Base-by-base conservation (phyloP, 2,113 vertebrate species). In the Gymnorhina tibicen region DNA sequence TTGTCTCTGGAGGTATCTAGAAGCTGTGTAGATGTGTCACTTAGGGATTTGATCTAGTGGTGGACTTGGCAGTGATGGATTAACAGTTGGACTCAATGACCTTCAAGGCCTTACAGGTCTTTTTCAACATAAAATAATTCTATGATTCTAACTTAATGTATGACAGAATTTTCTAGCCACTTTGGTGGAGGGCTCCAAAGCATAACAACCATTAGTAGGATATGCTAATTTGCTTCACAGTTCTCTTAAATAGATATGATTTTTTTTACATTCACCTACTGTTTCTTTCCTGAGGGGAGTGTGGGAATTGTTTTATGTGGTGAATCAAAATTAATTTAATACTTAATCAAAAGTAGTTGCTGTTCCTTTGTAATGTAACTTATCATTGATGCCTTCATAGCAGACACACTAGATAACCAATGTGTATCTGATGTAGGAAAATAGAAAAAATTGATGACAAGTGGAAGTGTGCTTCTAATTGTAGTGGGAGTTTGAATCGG, bases 391-490 rank as follows among this genome's bases (percentile, higher is more conserved):
- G 62, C 13, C n/a, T 86, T 95, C 44, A 56, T 47, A 85, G 82
- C 28, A 93, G 49, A 76, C 76, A 47, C 10, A 66, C 70, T 66
- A 81, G 53, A 83, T 89, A 93, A 81, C 30, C 11, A 62, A 75
- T 87, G 85, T 82, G 68, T 86, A 60, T 93, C 66, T 93, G 79
- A 94, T 72, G 67, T 37, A 92, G 78, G 68, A 41, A 70, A 89
- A 69, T 9, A 67, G 20, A 64, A 91, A 91, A 91, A 91, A 93
- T 4, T 37, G 64, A 96, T 90, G 93, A 95, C 73, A 95, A 92
- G 81, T 67, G 35, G 30, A 95, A 92, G 90, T 90, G 59, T 94
- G 81, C 93, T 97, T 94, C 91, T 93, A 95, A 96, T 90, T 92
- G 83, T 41, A 91, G 49, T 49, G 70, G 92, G 60, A 94, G 49